Conservation (phyloP, 2,888 invertebrate species). For the Xylophagus ater region DNA sequence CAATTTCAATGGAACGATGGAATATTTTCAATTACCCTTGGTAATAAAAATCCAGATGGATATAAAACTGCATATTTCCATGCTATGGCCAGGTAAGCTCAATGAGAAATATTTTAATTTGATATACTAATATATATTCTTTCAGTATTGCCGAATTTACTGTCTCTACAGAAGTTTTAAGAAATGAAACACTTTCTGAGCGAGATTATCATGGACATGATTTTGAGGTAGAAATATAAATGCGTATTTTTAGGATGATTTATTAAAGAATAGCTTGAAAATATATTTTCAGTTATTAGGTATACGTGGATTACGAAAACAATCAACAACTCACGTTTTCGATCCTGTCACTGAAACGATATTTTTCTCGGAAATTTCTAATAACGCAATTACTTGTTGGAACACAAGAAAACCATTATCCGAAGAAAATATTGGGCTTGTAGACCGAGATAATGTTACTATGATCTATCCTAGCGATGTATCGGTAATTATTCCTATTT, state of each 20-base stretch:
- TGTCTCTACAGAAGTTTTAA: constrained; percentile 53
- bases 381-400: constrained; percentile 67
- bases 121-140: background rate
- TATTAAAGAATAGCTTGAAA: background rate
- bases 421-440: constrained; percentile 43
- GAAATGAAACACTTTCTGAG: constrained; percentile 44
- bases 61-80: constrained; percentile 62
- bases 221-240: constrained; percentile 31
- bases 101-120: too few species aligned
- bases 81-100: constrained; percentile 51
- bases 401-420: constrained; percentile 45
- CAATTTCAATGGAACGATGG: constrained; percentile 73
- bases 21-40: constrained; percentile 59
- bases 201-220: constrained; percentile 44
- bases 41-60: constrained; percentile 42
- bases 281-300: constrained; percentile 43
- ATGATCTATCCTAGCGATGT: constrained; percentile 65
- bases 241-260: background rate
- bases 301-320: constrained; percentile 50
- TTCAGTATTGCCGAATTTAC: constrained; percentile 54
- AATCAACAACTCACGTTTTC: constrained; percentile 57
- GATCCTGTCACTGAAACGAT: constrained; percentile 50
- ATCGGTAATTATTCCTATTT: constrained; percentile 33
- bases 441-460: constrained; percentile 46
- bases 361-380: constrained; percentile 59